These are phyloP conservation scores for Ctenochaetus hawaiiensis DNA, from an alignment of 2,797 vertebrate genomes.

Conservation along the genomic window DNA sequence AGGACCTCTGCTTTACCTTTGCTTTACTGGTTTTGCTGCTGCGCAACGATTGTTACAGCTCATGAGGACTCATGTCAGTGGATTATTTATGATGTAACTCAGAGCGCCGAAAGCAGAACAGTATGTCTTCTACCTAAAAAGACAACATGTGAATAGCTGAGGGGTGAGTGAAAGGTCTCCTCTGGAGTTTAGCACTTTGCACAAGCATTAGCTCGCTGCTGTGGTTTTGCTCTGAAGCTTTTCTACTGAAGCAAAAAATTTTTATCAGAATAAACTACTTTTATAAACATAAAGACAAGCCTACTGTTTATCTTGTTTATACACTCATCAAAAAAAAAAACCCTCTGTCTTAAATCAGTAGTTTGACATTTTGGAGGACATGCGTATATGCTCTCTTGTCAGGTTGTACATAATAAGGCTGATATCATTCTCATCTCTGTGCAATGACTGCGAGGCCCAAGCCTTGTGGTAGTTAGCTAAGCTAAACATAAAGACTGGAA, in stretches of 20 bases:
- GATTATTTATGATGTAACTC: constrained; percentile 48
- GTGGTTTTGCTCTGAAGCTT: neutral
- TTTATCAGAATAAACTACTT: neutral
- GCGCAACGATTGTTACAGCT: constrained; percentile 25
- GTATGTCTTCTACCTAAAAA: constrained; percentile 44
- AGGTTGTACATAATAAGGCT: neutral
- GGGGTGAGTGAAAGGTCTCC: neutral
- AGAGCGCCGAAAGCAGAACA: constrained; percentile 26
- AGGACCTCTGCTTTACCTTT: constrained; percentile 36
- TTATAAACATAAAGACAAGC: neutral
- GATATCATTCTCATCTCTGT: too few relatives aligned
- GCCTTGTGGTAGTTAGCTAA: too few relatives aligned
- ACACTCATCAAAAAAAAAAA: neutral
- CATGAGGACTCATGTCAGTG: constrained; percentile 26
- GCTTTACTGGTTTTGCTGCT: constrained; percentile 28
- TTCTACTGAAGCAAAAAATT: neutral
- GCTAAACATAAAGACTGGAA: too few relatives aligned
- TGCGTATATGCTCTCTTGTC: neutral
- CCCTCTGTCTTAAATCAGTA: too few relatives aligned
- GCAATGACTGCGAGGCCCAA: too few relatives aligned
- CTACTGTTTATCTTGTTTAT: neutral
- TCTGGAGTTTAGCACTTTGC: neutral
- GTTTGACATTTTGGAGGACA: neutral
- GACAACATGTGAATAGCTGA: constrained; percentile 45
- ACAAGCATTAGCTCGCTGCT: neutral